Evolutionary conservation across 2,888 invertebrate species (phyloP).

Genomic region (Globia sparganii): DNA sequence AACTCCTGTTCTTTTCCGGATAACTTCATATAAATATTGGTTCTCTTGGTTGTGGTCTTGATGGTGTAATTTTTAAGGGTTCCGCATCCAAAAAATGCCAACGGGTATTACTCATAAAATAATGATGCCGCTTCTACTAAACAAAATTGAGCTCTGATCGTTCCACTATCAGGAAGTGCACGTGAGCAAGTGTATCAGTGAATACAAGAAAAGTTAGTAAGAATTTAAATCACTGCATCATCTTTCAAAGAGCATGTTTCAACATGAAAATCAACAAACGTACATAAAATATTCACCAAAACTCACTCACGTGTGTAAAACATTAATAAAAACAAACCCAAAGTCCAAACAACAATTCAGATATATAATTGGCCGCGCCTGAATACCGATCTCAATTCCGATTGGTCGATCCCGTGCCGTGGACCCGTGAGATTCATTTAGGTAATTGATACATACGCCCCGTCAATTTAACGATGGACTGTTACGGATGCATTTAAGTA

Average conservation of each 20-base stretch:
- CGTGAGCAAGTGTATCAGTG: background rate
- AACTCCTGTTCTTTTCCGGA: background rate
- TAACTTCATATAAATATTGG: background rate
- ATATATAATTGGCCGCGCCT: conserved; percentile 63
- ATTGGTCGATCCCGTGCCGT: conserved; percentile 57
- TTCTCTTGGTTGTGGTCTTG: too few species aligned
- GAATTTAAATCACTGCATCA: background rate
- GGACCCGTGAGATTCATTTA: conserved; percentile 78
- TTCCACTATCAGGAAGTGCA: background rate
- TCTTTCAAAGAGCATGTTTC: background rate
- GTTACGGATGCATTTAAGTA: conserved; percentile 67
- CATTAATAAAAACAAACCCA: conserved; percentile 7
- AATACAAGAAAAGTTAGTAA: background rate
- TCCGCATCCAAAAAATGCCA: background rate
- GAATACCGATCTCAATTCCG: conserved; percentile 60
- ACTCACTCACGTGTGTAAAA: background rate
- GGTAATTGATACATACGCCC: conserved; percentile 84
- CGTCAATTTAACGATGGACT: conserved; percentile 72
- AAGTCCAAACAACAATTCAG: conserved; percentile 42
- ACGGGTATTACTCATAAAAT: background rate
- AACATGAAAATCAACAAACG: background rate
- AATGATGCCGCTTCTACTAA: background rate
- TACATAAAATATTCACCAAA: background rate
- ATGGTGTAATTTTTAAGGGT: background rate
- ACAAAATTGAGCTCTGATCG: background rate